Evolutionary conservation across 2,113 vertebrate genomes (phyloP), one percentile per base, ranked within the genome.

Genomic region (Oncorhynchus tshawytscha): DNA sequence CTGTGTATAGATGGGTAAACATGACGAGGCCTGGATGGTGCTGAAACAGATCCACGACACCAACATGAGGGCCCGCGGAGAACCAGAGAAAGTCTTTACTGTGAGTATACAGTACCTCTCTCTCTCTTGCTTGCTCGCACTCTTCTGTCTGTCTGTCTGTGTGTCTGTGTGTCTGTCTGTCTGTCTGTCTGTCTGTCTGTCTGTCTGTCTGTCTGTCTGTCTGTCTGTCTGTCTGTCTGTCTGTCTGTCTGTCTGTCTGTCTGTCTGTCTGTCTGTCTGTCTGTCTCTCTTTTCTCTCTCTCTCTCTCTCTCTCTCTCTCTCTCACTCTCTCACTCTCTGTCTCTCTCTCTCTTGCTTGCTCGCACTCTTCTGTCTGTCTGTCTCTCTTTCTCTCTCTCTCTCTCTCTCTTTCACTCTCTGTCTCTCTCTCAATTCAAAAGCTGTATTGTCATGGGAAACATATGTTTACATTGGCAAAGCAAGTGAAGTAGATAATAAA

Each of bases 21-120:
- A 99, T 1, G 98, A 99, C 39, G 98, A 99, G 92, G 98, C 97
- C 51, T 99, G 98, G 98, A 99, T 99, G 98, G 96, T 99, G 84
- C 95, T 99, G 76, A 99, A 99, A 88, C 94, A 96, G 70, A 99
- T 99, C 90, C 98, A 99, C 5, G 98, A 99, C 92, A 99, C 96
- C 74, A 99, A 99, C 88, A 99, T 99, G 98, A 91, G 96, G 4
- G 97, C 97, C 11, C 96, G 98, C 2, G 96, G 98, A 13, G 96
- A 99, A 82, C 96, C 97, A 0, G 98, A 99, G 90, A 97, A 97
- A 89, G 97, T 99, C 80, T 99, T 99, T 92, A 98, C 98, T 1
- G 98, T 99, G 90, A 96, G 96, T 95, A 69, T 45, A 48, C 27
- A 6, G 1, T 12, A 1, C 2, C 22, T 45, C 34, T 85, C 6